Evolutionary conservation across 2,113 vertebrate genomes (phyloP).

Genomic region (Micromys minutus): DNA sequence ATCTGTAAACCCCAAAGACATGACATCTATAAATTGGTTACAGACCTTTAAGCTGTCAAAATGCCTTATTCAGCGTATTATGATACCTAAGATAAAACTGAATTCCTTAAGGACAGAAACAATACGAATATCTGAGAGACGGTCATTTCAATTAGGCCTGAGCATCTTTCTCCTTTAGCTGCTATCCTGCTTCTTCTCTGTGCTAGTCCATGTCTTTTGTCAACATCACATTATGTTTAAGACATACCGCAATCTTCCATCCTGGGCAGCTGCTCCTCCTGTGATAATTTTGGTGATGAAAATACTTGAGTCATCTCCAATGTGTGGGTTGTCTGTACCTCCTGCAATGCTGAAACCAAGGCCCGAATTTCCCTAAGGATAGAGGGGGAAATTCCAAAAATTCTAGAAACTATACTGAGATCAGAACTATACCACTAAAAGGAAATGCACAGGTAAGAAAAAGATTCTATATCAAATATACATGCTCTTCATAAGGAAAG

Average conservation of each 20-base stretch:
- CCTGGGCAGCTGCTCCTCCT: conserved; percentile 96
- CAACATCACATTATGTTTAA: conserved; percentile 37
- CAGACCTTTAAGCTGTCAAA: conserved; percentile 32
- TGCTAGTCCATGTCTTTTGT: not conserved
- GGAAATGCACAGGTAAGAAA: not conserved
- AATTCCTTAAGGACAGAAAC: conserved; percentile 42
- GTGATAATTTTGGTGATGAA: conserved; percentile 99
- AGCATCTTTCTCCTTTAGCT: not conserved
- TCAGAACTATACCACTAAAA: not conserved
- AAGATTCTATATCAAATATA: conserved; percentile 43
- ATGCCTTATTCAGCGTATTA: conserved; percentile 43
- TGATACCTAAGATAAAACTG: conserved; percentile 33
- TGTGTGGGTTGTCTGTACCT: conserved; percentile 97
- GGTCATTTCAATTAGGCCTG: conserved; percentile 15
- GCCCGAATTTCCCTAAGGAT: conserved; percentile 95
- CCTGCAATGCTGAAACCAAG: conserved; percentile 99
- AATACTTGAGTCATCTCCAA: conserved; percentile 97
- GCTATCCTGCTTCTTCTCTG: not conserved
- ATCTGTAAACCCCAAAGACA: conserved; percentile 40
- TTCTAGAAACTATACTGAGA: conserved; percentile 11
- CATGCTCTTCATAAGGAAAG: conserved; percentile 15
- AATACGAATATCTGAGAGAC: not conserved
- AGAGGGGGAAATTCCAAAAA: conserved; percentile 47
- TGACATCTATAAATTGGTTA: conserved; percentile 43
- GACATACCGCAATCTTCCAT: conserved; percentile 94